Evolutionary conservation across 2,888 invertebrate genomes (phyloP).

Genomic region (Platerodrilus igneus): DNA sequence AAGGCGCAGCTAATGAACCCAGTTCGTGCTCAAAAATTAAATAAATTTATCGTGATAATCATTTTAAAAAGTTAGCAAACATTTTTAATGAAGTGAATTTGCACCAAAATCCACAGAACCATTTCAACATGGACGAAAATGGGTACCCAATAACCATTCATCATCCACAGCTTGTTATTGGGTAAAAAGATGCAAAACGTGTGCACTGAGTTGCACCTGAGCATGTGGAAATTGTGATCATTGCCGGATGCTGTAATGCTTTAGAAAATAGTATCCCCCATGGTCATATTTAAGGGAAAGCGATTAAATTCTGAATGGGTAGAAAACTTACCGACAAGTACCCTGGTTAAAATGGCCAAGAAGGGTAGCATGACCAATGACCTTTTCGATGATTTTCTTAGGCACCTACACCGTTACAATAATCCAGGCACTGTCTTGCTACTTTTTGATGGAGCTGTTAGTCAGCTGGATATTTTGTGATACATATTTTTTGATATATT

Average conservation of each 20-base stretch:
- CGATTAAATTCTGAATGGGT: constrained; percentile 21
- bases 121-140: constrained; percentile 35
- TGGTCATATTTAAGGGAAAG: constrained; percentile 18
- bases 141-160: constrained; percentile 32
- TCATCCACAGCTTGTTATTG: constrained; percentile 29
- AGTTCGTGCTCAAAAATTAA: constrained; percentile 29
- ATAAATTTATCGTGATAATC: constrained; percentile 27
- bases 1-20: constrained; percentile 29
- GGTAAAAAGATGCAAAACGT: constrained; percentile 31
- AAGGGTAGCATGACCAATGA: constrained; percentile 29
- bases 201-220: constrained; percentile 34
- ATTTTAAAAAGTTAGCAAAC: constrained; percentile 19
- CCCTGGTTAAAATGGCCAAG: constrained; percentile 26
- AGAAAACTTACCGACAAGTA: constrained; percentile 28
- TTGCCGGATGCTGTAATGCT: no score
- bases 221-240: constrained; percentile 39
- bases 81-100: constrained; percentile 25
- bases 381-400: constrained; percentile 21
- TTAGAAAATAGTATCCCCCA: constrained; percentile 14
- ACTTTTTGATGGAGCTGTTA: constrained; percentile 27
- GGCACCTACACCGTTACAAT: constrained; percentile 25
- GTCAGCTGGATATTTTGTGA: constrained; percentile 25
- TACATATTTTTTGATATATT: no score
- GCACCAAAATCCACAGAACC: constrained; percentile 12
- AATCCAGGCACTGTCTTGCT: constrained; percentile 20